A percentile compares a stretch with the other conserved stretches of the same genome.
phyloP scores from a whole-genome alignment of 2,113 vertebrate genomes.

The Dolichotis patagonum region DNA sequence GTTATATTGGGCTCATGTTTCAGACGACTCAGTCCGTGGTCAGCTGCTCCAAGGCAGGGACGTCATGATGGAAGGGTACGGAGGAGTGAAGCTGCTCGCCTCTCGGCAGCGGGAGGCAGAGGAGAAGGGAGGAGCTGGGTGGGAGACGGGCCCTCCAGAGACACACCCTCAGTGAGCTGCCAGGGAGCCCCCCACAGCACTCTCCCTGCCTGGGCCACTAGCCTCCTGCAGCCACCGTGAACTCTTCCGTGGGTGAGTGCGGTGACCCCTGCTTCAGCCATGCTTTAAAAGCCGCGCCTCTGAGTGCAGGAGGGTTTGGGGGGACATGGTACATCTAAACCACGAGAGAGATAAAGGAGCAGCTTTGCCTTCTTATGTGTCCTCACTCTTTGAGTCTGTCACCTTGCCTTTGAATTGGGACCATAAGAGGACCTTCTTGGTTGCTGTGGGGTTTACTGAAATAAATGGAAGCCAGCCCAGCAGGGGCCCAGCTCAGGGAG shows the following conservation, averaged over 20 bases:
- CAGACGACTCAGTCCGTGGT: neutral
- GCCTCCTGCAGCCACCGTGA: too few species aligned
- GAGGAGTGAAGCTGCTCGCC: neutral
- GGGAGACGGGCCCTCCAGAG: neutral
- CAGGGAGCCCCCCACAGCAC: neutral
- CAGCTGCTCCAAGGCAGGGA: neutral
- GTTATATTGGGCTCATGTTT: neutral
- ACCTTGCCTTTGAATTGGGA: neutral
- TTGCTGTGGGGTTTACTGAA: accelerated
- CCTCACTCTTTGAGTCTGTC: too few species aligned
- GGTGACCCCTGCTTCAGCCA: neutral
- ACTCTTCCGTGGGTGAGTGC: neutral
- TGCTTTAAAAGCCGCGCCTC: neutral
- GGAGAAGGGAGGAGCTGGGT: neutral
- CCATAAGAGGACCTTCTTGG: neutral
- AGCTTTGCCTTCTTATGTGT: too few species aligned
- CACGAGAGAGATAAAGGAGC: neutral
- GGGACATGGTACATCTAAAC: neutral
- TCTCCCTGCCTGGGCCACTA: neutral
- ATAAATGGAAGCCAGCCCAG: neutral
- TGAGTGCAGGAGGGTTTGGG: neutral
- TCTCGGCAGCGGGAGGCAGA: neutral
- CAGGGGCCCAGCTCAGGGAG: accelerated
- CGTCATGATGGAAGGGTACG: neutral
- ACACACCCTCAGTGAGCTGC: neutral